These are phyloP conservation scores for Ophonus ardosiacus DNA, from an alignment of 2,888 invertebrate genomes.

Conservation along the genomic window DNA sequence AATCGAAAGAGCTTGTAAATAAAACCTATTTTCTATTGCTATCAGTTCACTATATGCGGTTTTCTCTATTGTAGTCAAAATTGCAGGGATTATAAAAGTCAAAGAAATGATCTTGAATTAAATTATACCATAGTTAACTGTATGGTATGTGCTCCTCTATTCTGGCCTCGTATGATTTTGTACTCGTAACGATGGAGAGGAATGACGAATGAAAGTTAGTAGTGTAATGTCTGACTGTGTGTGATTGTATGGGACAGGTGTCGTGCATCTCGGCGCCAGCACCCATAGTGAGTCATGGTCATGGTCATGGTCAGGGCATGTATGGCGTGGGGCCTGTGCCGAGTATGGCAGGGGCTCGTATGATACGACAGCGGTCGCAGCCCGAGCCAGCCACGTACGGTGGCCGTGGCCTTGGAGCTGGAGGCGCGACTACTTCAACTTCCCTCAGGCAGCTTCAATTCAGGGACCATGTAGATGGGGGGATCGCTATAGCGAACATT, in stretches of 20 bases:
- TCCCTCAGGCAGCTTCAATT: slow-evolving; percentile 89
- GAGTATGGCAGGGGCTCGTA: slow-evolving; percentile 81
- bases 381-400: slow-evolving; percentile 82
- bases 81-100: too few species aligned
- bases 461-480: slow-evolving; percentile 85
- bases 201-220: neutral
- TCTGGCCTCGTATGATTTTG: too few species aligned
- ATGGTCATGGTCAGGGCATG: slow-evolving; percentile 88
- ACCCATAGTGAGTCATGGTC: slow-evolving; percentile 81
- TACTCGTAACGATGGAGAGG: too few species aligned
- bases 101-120: too few species aligned
- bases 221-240: neutral
- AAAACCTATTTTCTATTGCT: too few species aligned
- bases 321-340: slow-evolving; percentile 88
- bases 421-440: slow-evolving; percentile 86
- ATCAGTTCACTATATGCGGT: too few species aligned
- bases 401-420: slow-evolving; percentile 76
- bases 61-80: too few species aligned
- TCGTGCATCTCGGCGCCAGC: slow-evolving; percentile 81
- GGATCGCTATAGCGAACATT: slow-evolving; percentile 89
- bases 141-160: too few species aligned
- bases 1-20: too few species aligned
- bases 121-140: too few species aligned
- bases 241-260: slow-evolving; percentile 70
- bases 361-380: slow-evolving; percentile 93